Evolutionary conservation across 2,888 invertebrate genomes (phyloP).

Genomic region (Ellobium chinense): DNA sequence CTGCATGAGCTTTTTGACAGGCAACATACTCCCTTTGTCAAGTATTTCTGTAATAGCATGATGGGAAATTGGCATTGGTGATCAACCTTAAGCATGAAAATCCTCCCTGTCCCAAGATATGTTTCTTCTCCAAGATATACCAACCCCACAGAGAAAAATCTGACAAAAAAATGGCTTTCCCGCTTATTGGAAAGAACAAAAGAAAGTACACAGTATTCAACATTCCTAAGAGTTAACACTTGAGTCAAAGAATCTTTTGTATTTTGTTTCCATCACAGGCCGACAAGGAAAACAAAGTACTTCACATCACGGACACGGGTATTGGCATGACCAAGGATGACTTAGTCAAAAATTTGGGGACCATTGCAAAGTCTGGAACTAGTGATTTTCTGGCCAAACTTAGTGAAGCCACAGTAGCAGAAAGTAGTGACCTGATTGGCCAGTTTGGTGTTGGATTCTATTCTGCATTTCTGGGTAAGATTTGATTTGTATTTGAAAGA

Average conservation of each 20-base stretch:
- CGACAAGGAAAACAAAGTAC: constrained; percentile 92
- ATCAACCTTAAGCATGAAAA: too few relatives aligned
- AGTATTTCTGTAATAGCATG: too few relatives aligned
- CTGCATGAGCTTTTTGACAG: too few relatives aligned
- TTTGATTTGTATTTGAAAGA: too few relatives aligned
- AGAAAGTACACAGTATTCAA: too few relatives aligned
- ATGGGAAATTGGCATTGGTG: too few relatives aligned
- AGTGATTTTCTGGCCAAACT: constrained; percentile 96
- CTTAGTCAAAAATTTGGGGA: constrained; percentile 96
- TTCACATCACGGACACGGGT: constrained; percentile 97
- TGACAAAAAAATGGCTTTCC: too few relatives aligned
- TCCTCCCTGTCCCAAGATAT: too few relatives aligned
- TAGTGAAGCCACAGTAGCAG: constrained; percentile 81
- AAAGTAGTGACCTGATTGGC: constrained; percentile 98
- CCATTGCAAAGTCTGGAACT: constrained; percentile 98
- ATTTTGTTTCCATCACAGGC: constrained; percentile 81
- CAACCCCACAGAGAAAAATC: too few relatives aligned
- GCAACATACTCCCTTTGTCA: too few relatives aligned
- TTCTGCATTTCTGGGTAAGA: constrained; percentile 89
- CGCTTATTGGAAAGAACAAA: too few relatives aligned
- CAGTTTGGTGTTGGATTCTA: constrained; percentile 99
- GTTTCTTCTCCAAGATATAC: too few relatives aligned
- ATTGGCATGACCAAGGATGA: constrained; percentile 98
- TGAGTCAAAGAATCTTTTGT: neutral
- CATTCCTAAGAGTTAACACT: neutral